Conservation (phyloP, 1,140 invertebrate species). For the Apis florea region DNA sequence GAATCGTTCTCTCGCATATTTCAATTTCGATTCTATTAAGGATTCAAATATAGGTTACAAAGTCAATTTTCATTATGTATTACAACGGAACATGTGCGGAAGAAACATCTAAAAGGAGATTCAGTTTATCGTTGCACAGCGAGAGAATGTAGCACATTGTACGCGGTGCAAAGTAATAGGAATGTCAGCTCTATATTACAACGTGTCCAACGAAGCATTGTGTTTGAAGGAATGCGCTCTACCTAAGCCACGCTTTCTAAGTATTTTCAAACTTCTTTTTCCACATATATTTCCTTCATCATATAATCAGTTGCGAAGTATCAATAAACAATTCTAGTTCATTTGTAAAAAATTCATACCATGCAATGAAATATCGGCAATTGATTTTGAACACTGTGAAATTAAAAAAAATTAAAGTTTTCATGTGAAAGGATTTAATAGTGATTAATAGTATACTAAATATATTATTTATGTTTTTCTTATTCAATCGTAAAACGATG, state of each 20-base stretch:
- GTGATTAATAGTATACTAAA: background rate
- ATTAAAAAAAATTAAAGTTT: background rate
- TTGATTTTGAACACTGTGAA: too few species aligned
- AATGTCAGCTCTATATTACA: slow-evolving; percentile 44
- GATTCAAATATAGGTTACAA: background rate
- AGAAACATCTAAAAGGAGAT: slow-evolving; percentile 33
- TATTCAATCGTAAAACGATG: background rate
- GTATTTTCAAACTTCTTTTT: slow-evolving; percentile 31
- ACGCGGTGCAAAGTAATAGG: slow-evolving; percentile 28
- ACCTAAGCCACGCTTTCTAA: slow-evolving; percentile 31
- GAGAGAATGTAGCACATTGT: slow-evolving; percentile 40
- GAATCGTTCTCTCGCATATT: background rate
- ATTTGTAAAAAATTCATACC: background rate
- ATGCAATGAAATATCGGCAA: background rate
- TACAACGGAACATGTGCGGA: background rate
- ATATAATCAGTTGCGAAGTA: slow-evolving; percentile 24
- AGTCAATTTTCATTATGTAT: background rate
- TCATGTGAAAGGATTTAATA: background rate
- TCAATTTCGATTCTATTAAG: too few species aligned
- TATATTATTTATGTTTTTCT: background rate
- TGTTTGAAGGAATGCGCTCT: slow-evolving; percentile 23
- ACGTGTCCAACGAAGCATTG: slow-evolving; percentile 27
- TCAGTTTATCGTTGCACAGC: slow-evolving; percentile 25
- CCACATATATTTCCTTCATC: slow-evolving; percentile 1
- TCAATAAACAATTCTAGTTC: background rate